Evolutionary conservation across 2,113 vertebrate genomes (phyloP), one percentile per base, ranked within the genome.

Genomic region (Australoheros scitulus): DNA sequence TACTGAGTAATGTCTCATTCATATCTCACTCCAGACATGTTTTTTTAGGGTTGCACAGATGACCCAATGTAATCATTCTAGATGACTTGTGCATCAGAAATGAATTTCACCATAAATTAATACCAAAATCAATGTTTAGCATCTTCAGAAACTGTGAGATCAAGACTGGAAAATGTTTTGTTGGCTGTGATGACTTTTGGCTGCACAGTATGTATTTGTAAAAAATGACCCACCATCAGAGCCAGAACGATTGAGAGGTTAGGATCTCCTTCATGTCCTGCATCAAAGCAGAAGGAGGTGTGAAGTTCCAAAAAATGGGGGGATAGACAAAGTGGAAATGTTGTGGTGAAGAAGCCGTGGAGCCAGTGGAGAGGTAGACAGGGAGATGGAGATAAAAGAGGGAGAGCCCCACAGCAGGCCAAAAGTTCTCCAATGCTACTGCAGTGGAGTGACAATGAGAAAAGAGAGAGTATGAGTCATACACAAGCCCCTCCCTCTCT

Each of bases 391-490:
- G 89, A 87, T 84, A 87, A 83, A 87, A 83, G 78, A 87, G 77
- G 83, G 82, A 82, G 90, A 92, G 81, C 82, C 86, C 86, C 88
- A 89, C 89, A 89, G 77, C 61, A 76, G 87, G 84, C 89, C 86
- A 88, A 78, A 90, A 88, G 92, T 91, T 83, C 81, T 92, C 87
- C 84, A 85, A 38, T 85, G 88, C 90, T 92, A 80, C 92, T 89
- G 93, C 94, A 93, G 92, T 86, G 85, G 90, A 93, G 93, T 92
- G 91, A 93, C 92, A 94, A 92, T 92, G 91, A 93, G 89, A 91
- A 91, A 86, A 83, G 87, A 91, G 91, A 76, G 88, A 89, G 92
- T 77, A 93, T 94, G 94, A 95, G 88, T 94, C 92, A 94, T 92
- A 91, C 90, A 85, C 82, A 92, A 79, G 75, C 87, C 89, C 88